phyloP scores from a whole-genome alignment of 2,888 invertebrate species.

The Cyrtodaria siliqua region DNA sequence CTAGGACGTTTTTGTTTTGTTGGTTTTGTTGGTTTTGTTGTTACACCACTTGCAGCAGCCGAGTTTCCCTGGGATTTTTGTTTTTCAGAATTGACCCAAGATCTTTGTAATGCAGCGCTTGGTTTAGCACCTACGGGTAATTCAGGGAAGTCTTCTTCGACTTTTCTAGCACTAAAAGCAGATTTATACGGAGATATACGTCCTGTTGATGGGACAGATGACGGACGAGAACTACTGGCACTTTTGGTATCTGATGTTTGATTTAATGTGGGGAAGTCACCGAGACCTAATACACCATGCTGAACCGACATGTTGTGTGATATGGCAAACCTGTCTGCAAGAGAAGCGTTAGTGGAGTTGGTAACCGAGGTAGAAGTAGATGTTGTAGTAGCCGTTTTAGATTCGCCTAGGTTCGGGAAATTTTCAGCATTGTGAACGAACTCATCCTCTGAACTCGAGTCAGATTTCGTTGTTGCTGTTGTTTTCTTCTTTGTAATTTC shows the following conservation, averaged over 20 bases:
- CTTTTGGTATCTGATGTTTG: slow-evolving; percentile 8
- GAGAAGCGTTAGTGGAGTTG: slow-evolving; percentile 26
- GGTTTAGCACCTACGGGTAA: slow-evolving; percentile 47
- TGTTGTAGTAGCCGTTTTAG: slow-evolving; percentile 30
- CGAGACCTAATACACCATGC: slow-evolving; percentile 64
- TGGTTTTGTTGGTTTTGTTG: slow-evolving; percentile 11
- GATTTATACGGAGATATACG: slow-evolving; percentile 16
- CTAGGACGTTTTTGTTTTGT: background rate
- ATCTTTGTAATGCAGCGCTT: background rate
- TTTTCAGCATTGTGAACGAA: slow-evolving; percentile 49
- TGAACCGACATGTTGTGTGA: slow-evolving; percentile 82
- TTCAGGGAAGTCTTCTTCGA: slow-evolving; percentile 67
- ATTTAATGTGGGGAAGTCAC: slow-evolving; percentile 72
- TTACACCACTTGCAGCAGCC: slow-evolving; percentile 9
- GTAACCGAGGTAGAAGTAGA: slow-evolving; percentile 26
- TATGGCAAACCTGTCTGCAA: slow-evolving; percentile 82
- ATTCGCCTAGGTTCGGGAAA: slow-evolving; percentile 62
- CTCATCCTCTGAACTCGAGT: slow-evolving; percentile 15
- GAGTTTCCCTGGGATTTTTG: slow-evolving; percentile 14
- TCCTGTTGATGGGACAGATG: slow-evolving; percentile 5
- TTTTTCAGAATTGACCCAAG: background rate
- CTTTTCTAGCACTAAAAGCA: slow-evolving; percentile 16
- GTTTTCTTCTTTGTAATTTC: slow-evolving; percentile 50
- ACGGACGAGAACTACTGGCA: slow-evolving; percentile 14
- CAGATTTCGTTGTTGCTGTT: slow-evolving; percentile 11